These are phyloP conservation scores for Gallinago nigripennis DNA, from an alignment of 2,797 vertebrate genomes.

Conservation along the genomic window DNA sequence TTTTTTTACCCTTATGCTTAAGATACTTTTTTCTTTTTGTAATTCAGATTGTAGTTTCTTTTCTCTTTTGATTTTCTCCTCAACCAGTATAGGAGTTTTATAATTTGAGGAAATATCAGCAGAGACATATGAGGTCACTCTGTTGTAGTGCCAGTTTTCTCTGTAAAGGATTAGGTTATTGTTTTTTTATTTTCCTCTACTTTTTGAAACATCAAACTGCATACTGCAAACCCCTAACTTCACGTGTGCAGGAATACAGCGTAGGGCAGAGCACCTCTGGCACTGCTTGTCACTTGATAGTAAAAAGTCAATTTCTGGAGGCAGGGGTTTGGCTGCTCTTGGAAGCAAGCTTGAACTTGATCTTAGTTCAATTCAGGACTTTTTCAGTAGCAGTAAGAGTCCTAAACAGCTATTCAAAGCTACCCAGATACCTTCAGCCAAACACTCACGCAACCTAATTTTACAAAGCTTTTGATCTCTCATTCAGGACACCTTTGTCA, in stretches of 20 bases:
- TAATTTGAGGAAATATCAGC: neutral
- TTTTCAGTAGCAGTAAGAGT: neutral
- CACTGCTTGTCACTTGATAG: neutral
- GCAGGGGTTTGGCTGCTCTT: neutral
- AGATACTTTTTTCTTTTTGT: neutral
- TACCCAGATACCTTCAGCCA: neutral
- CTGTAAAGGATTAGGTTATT: neutral
- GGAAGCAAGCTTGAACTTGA: neutral
- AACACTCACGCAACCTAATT: neutral
- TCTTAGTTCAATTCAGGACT: conserved; percentile 6
- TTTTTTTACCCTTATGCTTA: too few relatives aligned
- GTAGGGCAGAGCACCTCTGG: neutral
- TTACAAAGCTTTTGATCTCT: conserved; percentile 33
- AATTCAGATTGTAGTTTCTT: neutral
- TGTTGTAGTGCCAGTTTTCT: neutral
- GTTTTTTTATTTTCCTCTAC: neutral
- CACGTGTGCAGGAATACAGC: neutral
- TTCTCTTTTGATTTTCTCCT: neutral
- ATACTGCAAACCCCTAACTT: neutral
- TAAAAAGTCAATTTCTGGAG: neutral
- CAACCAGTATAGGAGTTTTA: neutral
- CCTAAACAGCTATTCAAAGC: conserved; percentile 1
- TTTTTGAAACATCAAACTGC: neutral
- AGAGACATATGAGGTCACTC: neutral
- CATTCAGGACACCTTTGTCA: neutral